Base-by-base conservation (phyloP, 2,113 vertebrate genomes). In the Romanogobio albipinnatus region DNA sequence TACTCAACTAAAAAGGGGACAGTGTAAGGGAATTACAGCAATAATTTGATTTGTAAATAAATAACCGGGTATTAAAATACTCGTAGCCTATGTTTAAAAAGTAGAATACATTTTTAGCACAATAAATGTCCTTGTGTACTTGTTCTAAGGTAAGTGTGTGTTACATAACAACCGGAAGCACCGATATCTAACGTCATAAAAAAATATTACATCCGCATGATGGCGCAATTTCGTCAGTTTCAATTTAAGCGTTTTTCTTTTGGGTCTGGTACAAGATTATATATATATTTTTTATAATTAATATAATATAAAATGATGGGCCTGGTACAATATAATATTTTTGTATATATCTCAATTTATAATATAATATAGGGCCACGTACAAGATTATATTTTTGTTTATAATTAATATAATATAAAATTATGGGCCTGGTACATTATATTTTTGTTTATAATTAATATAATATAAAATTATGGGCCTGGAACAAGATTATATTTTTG, bases 81-180 rank as follows among this genome's bases (percentile, higher is more conserved):
- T 19, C 6, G 9, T 22, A 56, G 47, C 17, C 17, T 19, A 13
- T 1, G 39, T 4, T 47, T 9, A 47, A 6, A 73, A 2, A 47
- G 22, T 39, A 39, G 39, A 7, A 39, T 39, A 39, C 2, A 39
- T 22, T 24, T 47, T 45, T 24, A 73, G 70, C 70, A 24, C 22
- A 47, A 73, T 47, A 14, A 3, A 73, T 73, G 70, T 73, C 70
- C 39, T 73, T 73, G 19, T 73, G 11, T 45, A 11, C 19, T 13
- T 62, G 13, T 26, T 1, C 36, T 66, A 66, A 24, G 70, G 22
- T 75, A 49, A 29, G 73, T 29, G 47, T 45, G 0, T 78, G 36
- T 61, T 76, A 64, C 76, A 74, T 87, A 78, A 86, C 79, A 82
- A 73, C 29, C 53, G 36, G 59, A 76, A 84, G 64, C 53, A 29